Base-by-base conservation (phyloP, 2,888 invertebrate species). In the Hoplodrina blanda region DNA sequence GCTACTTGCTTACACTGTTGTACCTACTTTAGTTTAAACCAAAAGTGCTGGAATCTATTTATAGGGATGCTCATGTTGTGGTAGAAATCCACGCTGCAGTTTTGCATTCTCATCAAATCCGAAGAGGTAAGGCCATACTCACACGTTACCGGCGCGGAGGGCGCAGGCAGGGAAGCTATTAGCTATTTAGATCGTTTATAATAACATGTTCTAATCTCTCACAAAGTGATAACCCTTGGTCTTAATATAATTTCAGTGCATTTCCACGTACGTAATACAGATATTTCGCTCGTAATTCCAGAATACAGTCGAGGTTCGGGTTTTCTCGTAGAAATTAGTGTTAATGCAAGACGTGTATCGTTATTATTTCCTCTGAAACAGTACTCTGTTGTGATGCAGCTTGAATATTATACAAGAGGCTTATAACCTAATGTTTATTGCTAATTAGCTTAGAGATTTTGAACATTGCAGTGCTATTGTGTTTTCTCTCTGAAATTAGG, bases 201-300 rank as follows among this genome's bases (percentile, higher is more conserved):
- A 8, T 37, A 37, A 41, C 41, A 41, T 13, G 41, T 60, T 17
- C 17, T n/a, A 17, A 41, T 41, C 10, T 17, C 41, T 8, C 49
- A 68, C 20, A 33, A 7, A 62, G n/a, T 44, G 7, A 2, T 8
- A 20, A 69, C 19, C 37, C 37, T 75, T 44, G 25, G 17, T 15
- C 19, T 37, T 41, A 63, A 70, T 52, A 52, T 50, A 59, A 76
- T 78, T 37, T 15, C 13, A 59, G 37, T 73, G 25, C 17, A 73
- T 57, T 50, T 41, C 37, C 20, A 11, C 30, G 54, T 60, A 11
- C 8, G 30, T 37, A 55, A 49, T 41, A 41, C 50, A 44, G 10
- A 33, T 17, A 66, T 62, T 66, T 6, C 60, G 52, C 41, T 66
- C 62, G 52, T 78, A 62, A 66, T 52, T 62, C 19, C n/a, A 55